A percentile compares a stretch with the other conserved stretches of the same genome.
Conservation (phyloP, 2,888 invertebrate genomes). For the Spodoptera picta region DNA sequence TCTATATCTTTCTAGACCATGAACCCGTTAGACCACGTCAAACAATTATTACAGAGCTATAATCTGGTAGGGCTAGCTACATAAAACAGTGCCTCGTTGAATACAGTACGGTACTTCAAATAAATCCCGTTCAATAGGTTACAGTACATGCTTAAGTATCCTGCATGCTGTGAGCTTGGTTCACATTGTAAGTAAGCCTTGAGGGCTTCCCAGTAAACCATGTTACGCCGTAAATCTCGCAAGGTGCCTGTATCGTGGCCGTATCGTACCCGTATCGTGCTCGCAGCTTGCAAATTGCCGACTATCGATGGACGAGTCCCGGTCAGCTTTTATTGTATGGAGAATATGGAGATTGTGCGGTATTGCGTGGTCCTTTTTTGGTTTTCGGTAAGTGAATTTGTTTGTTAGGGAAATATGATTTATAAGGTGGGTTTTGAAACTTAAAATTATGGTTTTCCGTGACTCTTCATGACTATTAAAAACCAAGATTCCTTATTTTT, state of each 20-base stretch:
- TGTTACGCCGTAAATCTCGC: constrained; percentile 53
- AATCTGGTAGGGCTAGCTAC: not conserved
- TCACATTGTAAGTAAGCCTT: constrained; percentile 56
- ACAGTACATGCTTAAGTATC: constrained; percentile 43
- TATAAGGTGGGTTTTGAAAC: too few species aligned
- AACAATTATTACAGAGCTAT: constrained; percentile 26
- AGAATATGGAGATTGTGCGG: constrained; percentile 19
- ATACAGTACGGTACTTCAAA: constrained; percentile 35
- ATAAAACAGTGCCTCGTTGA: constrained; percentile 35
- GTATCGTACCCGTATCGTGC: constrained; percentile 25
- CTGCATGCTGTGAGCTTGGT: constrained; percentile 53
- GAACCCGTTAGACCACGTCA: constrained; percentile 10
- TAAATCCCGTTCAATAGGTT: constrained; percentile 50
- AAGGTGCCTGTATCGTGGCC: constrained; percentile 43
- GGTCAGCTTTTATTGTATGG: constrained; percentile 45
- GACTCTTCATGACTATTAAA: too few species aligned
- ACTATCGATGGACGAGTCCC: constrained; percentile 43
- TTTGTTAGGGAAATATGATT: too few species aligned
- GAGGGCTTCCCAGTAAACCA: constrained; percentile 50
- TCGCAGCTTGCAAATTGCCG: constrained; percentile 49
- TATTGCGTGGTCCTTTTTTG: constrained; percentile 6
- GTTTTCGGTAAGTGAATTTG: constrained; percentile 7
- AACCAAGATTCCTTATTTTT: too few species aligned
- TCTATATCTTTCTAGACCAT: not conserved
- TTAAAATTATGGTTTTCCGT: too few species aligned